Conservation (phyloP, 2,797 vertebrate species). For the Lithobates sylvaticus region DNA sequence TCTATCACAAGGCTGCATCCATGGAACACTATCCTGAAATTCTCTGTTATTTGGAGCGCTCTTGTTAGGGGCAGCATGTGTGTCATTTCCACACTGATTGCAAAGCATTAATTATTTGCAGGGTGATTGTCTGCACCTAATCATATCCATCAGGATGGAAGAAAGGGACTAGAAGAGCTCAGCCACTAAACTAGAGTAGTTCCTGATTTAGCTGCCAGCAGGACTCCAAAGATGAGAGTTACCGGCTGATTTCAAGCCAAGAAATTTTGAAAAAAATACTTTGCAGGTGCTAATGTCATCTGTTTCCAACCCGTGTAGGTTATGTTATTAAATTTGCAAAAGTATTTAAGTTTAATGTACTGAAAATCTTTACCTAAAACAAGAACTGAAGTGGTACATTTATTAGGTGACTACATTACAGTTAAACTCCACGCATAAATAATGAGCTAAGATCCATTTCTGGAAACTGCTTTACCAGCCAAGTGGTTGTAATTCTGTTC, state of each 20-base stretch:
- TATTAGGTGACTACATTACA: no score
- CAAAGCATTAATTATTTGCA: conserved; percentile 44
- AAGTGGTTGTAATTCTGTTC: no score
- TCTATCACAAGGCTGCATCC: neutral
- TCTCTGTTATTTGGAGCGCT: neutral
- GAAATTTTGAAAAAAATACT: neutral
- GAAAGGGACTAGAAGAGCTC: conserved; percentile 2
- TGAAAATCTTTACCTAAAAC: no score
- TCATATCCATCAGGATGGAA: conserved; percentile 20
- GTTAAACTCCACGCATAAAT: no score
- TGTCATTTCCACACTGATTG: conserved; percentile 30
- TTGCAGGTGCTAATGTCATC: conserved; percentile 38
- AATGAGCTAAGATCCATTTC: no score
- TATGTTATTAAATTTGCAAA: no score
- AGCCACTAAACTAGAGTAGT: neutral
- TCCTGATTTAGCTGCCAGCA: conserved; percentile 20
- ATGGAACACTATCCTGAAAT: neutral
- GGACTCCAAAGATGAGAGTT: conserved; percentile 9
- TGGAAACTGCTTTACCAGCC: no score
- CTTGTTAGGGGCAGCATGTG: neutral
- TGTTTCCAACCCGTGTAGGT: neutral
- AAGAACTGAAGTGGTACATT: neutral
- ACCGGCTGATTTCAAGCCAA: conserved; percentile 3
- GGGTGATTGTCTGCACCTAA: conserved; percentile 30
- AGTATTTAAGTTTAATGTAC: no score